Base-by-base conservation (phyloP, 2,113 vertebrate genomes). In the Blennius ocellaris region DNA sequence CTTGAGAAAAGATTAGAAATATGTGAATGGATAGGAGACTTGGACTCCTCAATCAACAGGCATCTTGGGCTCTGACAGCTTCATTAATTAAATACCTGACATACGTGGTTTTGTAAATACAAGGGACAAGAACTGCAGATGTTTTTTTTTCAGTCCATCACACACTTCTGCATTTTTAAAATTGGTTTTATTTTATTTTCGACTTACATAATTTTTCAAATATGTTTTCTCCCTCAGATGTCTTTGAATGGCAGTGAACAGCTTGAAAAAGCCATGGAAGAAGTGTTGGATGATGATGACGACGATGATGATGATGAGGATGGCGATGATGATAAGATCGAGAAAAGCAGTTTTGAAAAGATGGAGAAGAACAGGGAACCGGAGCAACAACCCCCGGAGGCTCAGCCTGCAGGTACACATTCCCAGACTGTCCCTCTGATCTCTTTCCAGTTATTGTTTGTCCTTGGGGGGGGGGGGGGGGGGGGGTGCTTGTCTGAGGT, bases 191-290 rank as follows among this genome's bases (percentile, higher is more conserved):
- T 47, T 12, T 0, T 38, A 11, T 9, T 47, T 54, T 15, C 5
- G 3, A 7, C 6, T 36, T 30, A 0, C 6, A 6, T 7, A 14
- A 12, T n/a, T 36, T 56, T 21, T 48, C 9, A 21, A 11, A 30
- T 16, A 43, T 76, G n/a, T 8, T 61, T 8, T 39, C 3, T 51
- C 3, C 1, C 41, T 6, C 88, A 99, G 98, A 96, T 97, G 62
- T 94, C 96, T 86, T 96, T 92, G 81, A 93, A 97, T 84, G 96
- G 95, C 54, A 95, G 93, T 79, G 96, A 98, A 77, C 96, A 98
- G 83, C 51, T 99, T 84, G 96, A 97, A 86, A 96, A 95, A 84
- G 97, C 96, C 9, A 96, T 97, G 97, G 96, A 97, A 84, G 97
- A 99, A 78, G 93, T 98, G 17, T 82, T 97, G 80, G 92, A 93